A percentile compares a stretch with the other conserved stretches of the same genome.
These are phyloP conservation scores for Stenodera caucasica DNA, from an alignment of 2,888 invertebrate species.

Conservation along the genomic window DNA sequence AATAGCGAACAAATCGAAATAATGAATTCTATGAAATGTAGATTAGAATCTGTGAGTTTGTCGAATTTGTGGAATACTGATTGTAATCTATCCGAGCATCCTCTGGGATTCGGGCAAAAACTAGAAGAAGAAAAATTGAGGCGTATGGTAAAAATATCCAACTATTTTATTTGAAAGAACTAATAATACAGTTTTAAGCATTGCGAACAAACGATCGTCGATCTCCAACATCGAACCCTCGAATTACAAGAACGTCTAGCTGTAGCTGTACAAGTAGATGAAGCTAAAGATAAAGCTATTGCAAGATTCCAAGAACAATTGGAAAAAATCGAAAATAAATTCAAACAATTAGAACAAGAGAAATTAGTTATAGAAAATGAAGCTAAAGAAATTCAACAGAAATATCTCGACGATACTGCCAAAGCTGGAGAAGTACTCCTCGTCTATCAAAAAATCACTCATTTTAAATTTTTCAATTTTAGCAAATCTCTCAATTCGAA, in stretches of 20 bases:
- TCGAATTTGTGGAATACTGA: conserved; percentile 65
- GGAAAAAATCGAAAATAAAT: conserved; percentile 55
- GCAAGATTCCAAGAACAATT: conserved; percentile 67
- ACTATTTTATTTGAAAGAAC: conserved; percentile 10
- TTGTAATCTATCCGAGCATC: conserved; percentile 15
- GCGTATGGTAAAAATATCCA: conserved; percentile 64
- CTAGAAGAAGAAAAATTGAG: conserved; percentile 77
- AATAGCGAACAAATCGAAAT: neutral
- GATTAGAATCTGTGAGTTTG: conserved; percentile 57
- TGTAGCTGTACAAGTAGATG: conserved; percentile 76
- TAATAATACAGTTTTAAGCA: conserved; percentile 58
- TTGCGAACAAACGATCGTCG: conserved; percentile 75
- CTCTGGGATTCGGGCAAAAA: conserved; percentile 54
- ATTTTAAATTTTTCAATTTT: conserved; percentile 12
- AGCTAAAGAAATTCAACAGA: conserved; percentile 39
- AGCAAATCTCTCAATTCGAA: conserved; percentile 66
- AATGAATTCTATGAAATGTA: conserved; percentile 12
- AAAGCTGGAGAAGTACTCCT: conserved; percentile 49
- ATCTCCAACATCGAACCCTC: conserved; percentile 70
- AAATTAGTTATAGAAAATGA: conserved; percentile 46
- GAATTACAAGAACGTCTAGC: conserved; percentile 80
- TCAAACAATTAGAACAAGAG: conserved; percentile 47
- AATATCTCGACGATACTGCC: conserved; percentile 39
- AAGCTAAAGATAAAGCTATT: conserved; percentile 72
- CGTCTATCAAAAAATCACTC: neutral